Evolutionary conservation across 2,797 vertebrate species (phyloP).

Genomic region (Microctenopoma stevenorrisi): DNA sequence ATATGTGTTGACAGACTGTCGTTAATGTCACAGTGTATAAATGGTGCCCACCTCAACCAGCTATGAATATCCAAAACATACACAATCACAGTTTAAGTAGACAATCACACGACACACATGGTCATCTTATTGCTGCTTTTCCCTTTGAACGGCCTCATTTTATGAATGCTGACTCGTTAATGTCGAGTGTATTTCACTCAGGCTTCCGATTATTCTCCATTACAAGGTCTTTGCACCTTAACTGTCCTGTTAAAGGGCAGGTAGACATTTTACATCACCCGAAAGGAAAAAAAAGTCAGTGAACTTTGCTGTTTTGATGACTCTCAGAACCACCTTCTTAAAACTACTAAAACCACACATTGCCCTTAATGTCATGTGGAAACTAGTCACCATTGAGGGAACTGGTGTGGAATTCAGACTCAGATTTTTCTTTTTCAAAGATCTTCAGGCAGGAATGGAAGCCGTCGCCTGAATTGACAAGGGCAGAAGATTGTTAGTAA

Average conservation of each 20-base stretch:
- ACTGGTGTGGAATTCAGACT: not conserved
- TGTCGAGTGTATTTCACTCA: slow-evolving; percentile 20
- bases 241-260: slow-evolving; percentile 34
- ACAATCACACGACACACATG: not conserved
- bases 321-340: slow-evolving; percentile 3
- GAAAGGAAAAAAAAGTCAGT: not conserved
- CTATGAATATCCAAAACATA: not conserved
- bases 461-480: not conserved
- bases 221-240: slow-evolving; percentile 22
- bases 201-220: slow-evolving; percentile 13
- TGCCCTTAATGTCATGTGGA: not conserved
- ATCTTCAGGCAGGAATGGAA: not conserved
- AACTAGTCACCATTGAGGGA: not conserved
- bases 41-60: not conserved
- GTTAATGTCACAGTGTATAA: not conserved
- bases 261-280: slow-evolving; percentile 3
- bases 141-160: slow-evolving; percentile 8
- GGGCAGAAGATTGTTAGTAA: not conserved
- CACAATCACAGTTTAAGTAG: not conserved
- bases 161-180: slow-evolving; percentile 23
- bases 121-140: slow-evolving; percentile 1
- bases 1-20: not conserved
- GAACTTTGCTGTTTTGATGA: slow-evolving; percentile 18
- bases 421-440: slow-evolving; percentile 1
- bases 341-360: slow-evolving; percentile 21